A percentile compares a stretch with the other conserved stretches of the same genome.
Evolutionary conservation across 2,888 invertebrate genomes (phyloP).

Genomic region (Diarsia mendica): DNA sequence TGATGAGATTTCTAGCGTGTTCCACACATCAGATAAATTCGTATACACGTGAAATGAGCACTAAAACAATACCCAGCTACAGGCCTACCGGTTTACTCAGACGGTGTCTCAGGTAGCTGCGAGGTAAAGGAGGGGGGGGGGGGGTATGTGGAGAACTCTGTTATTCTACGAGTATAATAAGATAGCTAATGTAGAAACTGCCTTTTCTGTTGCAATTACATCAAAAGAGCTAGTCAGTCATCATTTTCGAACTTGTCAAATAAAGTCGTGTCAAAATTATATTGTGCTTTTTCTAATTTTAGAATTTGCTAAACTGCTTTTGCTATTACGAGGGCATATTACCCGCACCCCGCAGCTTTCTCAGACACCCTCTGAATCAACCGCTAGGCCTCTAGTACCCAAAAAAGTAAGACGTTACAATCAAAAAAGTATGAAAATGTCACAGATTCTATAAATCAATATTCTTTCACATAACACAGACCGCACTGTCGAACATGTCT

Average conservation of each 20-base stretch:
- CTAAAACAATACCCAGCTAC: conserved; percentile 13
- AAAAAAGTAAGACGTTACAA: conserved; percentile 24
- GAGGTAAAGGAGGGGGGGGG: too few relatives aligned
- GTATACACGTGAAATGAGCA: conserved; percentile 51
- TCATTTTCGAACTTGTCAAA: background rate
- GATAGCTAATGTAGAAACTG: background rate
- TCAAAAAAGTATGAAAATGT: conserved; percentile 49
- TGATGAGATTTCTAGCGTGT: conserved; percentile 25
- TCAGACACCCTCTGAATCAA: background rate
- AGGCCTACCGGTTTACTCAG: background rate
- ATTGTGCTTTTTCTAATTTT: background rate
- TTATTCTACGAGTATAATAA: too few relatives aligned
- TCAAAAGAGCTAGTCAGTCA: background rate
- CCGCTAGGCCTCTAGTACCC: background rate
- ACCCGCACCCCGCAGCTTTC: background rate
- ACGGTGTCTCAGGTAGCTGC: background rate
- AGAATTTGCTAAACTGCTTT: background rate
- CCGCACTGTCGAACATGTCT: conserved; percentile 49
- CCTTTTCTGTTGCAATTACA: background rate
- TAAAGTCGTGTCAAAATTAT: background rate
- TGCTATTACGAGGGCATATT: background rate
- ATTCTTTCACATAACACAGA: conserved; percentile 50
- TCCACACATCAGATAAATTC: conserved; percentile 47
- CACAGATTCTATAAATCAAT: conserved; percentile 60
- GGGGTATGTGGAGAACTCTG: too few relatives aligned